Percentiles rank a stretch among this genome's conserved stretches.
These are phyloP conservation scores for Larimichthys crocea DNA, from an alignment of 2,113 vertebrate species.

Conservation along the genomic window DNA sequence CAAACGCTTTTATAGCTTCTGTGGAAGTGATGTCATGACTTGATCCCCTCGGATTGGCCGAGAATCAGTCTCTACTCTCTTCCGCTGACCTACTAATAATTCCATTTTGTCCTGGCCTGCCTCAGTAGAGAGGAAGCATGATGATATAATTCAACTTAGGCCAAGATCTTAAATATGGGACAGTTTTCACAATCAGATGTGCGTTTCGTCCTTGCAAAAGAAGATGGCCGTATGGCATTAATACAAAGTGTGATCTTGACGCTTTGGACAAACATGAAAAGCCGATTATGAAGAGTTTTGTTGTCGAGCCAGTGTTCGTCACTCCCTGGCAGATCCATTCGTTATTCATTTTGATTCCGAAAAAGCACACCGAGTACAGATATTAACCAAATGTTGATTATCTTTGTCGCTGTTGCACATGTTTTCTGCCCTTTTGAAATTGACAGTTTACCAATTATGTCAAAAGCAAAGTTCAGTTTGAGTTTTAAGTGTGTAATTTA, in stretches of 20 bases:
- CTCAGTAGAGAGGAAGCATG: conserved; percentile 28
- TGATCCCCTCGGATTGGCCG: conserved; percentile 14
- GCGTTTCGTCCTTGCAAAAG: conserved; percentile 15
- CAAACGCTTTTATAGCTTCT: conserved; percentile 19
- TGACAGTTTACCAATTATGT: neutral
- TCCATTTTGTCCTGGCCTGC: conserved; percentile 6
- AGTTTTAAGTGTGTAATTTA: no score
- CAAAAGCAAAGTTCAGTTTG: neutral
- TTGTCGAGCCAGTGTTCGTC: conserved; percentile 31
- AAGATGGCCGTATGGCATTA: conserved; percentile 18
- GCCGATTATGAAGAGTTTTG: conserved; percentile 37
- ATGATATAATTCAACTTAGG: conserved; percentile 3
- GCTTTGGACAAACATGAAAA: conserved; percentile 56
- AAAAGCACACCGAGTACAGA: conserved; percentile 38
- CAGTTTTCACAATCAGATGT: conserved; percentile 27
- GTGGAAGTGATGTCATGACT: conserved; percentile 36
- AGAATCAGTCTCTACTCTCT: neutral
- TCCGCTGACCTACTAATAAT: conserved; percentile 9
- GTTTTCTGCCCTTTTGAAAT: conserved; percentile 13
- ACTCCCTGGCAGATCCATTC: conserved; percentile 52
- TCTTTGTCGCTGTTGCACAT: conserved; percentile 13
- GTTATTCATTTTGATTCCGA: conserved; percentile 40
- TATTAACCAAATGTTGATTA: conserved; percentile 20
- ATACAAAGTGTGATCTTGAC: conserved; percentile 14
- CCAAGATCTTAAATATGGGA: conserved; percentile 27